A percentile compares a stretch with the other conserved stretches of the same genome.
Evolutionary conservation across 2,113 vertebrate species (phyloP).

Genomic region (Harpagus bidentatus): DNA sequence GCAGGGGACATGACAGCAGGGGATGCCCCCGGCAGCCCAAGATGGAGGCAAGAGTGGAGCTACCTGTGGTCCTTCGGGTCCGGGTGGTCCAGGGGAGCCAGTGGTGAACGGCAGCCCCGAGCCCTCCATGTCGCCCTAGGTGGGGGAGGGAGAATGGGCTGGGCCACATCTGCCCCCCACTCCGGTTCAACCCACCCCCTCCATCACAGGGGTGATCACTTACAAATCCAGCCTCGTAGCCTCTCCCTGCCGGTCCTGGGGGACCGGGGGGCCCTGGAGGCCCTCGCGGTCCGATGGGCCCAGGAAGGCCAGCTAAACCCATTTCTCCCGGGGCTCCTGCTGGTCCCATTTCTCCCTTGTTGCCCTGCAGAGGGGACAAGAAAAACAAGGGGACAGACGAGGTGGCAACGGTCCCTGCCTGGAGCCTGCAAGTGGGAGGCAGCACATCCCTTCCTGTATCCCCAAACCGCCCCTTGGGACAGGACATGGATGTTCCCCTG

Average conservation of each 20-base stretch:
- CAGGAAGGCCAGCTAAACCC: constrained; percentile 84
- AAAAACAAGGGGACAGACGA: neutral
- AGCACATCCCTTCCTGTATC: neutral
- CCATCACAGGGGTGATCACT: constrained; percentile 57
- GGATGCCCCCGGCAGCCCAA: neutral
- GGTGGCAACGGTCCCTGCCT: neutral
- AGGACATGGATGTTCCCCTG: neutral
- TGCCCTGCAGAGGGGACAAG: constrained; percentile 74
- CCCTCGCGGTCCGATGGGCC: constrained; percentile 87
- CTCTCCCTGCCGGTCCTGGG: constrained; percentile 79
- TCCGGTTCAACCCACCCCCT: neutral
- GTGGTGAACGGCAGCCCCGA: constrained; percentile 71
- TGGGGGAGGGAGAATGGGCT: neutral
- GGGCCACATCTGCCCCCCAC: rapidly evolving
- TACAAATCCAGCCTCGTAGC: constrained; percentile 85
- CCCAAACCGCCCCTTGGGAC: neutral
- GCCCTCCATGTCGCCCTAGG: constrained; percentile 91
- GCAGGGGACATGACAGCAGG: rapidly evolving
- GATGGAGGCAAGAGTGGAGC: rapidly evolving
- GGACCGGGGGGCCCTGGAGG: constrained; percentile 76
- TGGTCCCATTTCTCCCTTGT: constrained; percentile 74
- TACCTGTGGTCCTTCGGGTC: constrained; percentile 81
- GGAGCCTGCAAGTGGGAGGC: neutral
- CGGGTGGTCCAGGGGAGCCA: constrained; percentile 66
- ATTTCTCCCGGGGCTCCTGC: constrained; percentile 74